These are phyloP conservation scores for Ia io DNA, from an alignment of 2,113 vertebrate genomes.

Conservation along the genomic window DNA sequence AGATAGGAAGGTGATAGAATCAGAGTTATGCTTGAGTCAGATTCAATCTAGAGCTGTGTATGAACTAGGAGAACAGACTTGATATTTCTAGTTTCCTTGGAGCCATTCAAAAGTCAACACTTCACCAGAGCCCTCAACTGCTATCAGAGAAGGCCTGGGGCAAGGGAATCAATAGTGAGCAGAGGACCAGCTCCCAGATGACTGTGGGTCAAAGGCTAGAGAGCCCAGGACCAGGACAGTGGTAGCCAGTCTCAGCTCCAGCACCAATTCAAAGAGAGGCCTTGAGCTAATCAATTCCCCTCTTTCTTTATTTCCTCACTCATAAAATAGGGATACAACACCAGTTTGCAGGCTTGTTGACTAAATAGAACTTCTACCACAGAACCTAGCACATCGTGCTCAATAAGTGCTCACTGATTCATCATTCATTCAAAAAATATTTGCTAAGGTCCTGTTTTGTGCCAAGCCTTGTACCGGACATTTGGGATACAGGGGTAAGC, in stretches of 20 bases:
- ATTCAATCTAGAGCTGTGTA: background rate
- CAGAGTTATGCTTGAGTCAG: background rate
- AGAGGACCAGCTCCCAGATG: background rate
- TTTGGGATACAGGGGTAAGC: background rate
- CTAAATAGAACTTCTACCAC: background rate
- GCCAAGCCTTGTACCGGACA: background rate
- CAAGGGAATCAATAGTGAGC: background rate
- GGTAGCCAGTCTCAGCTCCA: background rate
- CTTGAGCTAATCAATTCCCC: background rate
- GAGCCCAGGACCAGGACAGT: background rate
- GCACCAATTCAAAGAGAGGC: background rate
- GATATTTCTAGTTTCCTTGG: conserved; percentile 38
- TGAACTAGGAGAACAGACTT: background rate
- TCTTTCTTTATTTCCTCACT: conserved; percentile 2
- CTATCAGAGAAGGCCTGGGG: background rate
- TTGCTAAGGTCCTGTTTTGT: conserved; percentile 11
- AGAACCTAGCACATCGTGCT: background rate
- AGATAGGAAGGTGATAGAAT: background rate
- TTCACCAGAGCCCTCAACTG: background rate
- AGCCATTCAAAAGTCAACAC: conserved; percentile 17
- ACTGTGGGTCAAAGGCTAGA: background rate
- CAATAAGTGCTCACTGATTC: background rate
- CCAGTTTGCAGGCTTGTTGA: background rate
- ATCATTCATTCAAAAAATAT: conserved; percentile 28
- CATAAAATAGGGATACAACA: background rate